Percentiles rank a stretch among this genome's conserved stretches.
Conservation (phyloP, 2,113 vertebrate species). For the Phalacrocorax carbo region DNA sequence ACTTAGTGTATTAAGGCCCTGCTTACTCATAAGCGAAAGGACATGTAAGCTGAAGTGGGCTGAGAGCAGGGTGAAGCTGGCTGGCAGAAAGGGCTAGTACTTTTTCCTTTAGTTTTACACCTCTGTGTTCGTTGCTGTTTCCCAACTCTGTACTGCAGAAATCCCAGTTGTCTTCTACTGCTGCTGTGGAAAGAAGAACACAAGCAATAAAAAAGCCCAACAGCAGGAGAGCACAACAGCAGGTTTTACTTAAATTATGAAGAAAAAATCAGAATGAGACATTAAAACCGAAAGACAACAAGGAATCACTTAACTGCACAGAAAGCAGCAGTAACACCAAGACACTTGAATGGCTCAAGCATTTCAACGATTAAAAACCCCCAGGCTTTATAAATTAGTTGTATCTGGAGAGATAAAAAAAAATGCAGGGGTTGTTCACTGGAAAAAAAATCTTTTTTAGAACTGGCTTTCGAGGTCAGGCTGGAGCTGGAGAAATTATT, state of each 20-base stretch:
- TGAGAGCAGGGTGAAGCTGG: background rate
- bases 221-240: background rate
- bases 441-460: background rate
- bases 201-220: background rate
- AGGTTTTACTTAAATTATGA: background rate
- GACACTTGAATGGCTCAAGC: background rate
- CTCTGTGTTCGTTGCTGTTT: background rate
- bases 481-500: background rate
- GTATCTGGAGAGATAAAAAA: background rate
- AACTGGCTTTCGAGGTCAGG: background rate
- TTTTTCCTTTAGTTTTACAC: background rate
- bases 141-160: background rate
- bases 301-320: background rate
- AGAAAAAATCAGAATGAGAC: background rate
- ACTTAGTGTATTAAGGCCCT: background rate
- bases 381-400: background rate
- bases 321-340: background rate
- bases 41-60: background rate
- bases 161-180: background rate
- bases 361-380: background rate
- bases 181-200: background rate
- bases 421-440: background rate
- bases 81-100: background rate
- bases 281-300: background rate
- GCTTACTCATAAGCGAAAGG: background rate